Evolutionary conservation across 1,140 invertebrate genomes (phyloP), one percentile per base, ranked within the genome.

Genomic region (Notospermus geniculatus): DNA sequence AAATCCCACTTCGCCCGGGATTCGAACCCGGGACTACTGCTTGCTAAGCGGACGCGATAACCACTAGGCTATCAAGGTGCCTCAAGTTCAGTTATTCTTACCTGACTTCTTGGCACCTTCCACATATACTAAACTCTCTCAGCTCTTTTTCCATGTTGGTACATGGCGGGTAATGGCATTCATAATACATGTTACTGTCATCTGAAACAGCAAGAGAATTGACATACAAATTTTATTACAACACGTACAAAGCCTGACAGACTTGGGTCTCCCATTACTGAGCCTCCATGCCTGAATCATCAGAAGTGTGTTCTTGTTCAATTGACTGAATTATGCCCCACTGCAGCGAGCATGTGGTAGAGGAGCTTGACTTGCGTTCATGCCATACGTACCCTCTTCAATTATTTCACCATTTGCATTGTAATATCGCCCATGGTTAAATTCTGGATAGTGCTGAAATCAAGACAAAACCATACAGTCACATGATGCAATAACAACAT

Each of bases 101-200:
- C 76, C 77, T 75, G 56, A 77, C 72, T 67, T 71, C 80, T 69
- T 85, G 84, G 69, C 85, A 86, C 54, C 84, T 64, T 4, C 84
- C 84, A 76, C 85, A 86, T 68, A 86, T 86, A 65, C 83, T 84
- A 71, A 85, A 86, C 64, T 86, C 82, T 53, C 83, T 65, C 2
- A 85, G 74, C 62, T 85, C 82, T 64, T 79, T 76, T 67, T 86
- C 85, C 68, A 86, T 84, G 28, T 80, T 82, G 7, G 83, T 84
- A 72, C 85, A 86, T 0, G 85, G 84, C 15, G 83, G 83, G 70
- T 84, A 85, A 64, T 85, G 83, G 65, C 85, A 86, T 70, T 86
- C 85, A 71, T 83, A 85, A 66, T 82, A 85, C 36, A 81, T 74
- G 36, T 72, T 73, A 52, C 70, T 70, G 54, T 83, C 81, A 60